Conservation (phyloP, 1,140 invertebrate species). For the Zeugodacus cucurbitae region DNA sequence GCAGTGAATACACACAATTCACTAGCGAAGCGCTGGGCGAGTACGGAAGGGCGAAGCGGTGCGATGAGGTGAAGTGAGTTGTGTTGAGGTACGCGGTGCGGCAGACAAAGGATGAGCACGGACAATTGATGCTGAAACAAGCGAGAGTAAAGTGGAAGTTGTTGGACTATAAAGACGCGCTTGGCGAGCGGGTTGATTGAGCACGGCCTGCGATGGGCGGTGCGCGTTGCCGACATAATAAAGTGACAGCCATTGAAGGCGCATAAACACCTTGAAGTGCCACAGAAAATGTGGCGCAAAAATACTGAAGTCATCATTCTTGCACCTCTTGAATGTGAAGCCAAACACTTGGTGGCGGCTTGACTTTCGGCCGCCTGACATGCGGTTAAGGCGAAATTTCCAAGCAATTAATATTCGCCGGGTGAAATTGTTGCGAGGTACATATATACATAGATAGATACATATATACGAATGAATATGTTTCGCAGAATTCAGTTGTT, state of each 20-base stretch:
- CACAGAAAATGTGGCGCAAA: not conserved
- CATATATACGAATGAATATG: no score
- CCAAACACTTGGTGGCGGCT: not conserved
- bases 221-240: not conserved
- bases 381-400: not conserved
- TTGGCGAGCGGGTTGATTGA: not conserved
- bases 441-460: no score
- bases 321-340: not conserved
- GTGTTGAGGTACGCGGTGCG: not conserved
- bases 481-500: no score
- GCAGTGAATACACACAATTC: constrained; percentile 10
- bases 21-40: not conserved
- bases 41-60: not conserved
- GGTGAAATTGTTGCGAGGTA: not conserved
- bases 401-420: not conserved
- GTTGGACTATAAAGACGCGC: not conserved
- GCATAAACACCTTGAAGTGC: constrained; percentile 23
- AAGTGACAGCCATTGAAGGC: not conserved
- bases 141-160: not conserved
- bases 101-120: not conserved
- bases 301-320: not conserved
- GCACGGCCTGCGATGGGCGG: not conserved
- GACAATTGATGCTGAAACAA: not conserved
- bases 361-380: not conserved
- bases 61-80: not conserved